Conservation (phyloP, 2,888 invertebrate species). For the Andrena hattorfiana region DNA sequence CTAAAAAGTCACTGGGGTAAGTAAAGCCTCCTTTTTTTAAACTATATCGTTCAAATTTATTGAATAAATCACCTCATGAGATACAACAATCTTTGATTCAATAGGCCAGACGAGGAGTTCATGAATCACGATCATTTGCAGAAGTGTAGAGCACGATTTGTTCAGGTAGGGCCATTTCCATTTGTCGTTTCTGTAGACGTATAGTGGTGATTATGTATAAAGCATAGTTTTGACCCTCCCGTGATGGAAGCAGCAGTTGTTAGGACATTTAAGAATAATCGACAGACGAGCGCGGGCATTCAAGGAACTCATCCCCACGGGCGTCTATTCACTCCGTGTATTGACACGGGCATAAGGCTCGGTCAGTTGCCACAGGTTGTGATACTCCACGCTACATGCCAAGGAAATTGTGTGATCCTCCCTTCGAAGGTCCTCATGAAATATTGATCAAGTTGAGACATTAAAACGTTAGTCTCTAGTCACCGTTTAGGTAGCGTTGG, state of each 20-base stretch:
- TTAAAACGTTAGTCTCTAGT: constrained; percentile 20
- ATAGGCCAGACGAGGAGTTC: fast-evolving
- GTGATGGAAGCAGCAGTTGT: neutral
- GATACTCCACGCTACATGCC: neutral
- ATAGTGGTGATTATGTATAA: neutral
- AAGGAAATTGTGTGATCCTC: neutral
- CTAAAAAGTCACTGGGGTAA: neutral
- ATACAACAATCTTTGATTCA: fast-evolving
- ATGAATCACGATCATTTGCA: neutral
- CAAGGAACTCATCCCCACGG: neutral
- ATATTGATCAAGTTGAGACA: neutral
- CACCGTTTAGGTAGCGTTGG: constrained; percentile 43
- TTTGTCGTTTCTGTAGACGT: neutral
- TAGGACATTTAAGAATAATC: neutral
- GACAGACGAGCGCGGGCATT: no score
- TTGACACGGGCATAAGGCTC: constrained; percentile 7
- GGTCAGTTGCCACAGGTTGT: neutral
- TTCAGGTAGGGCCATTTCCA: neutral
- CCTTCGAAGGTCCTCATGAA: no score
- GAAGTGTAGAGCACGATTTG: neutral
- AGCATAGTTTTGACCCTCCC: no score
- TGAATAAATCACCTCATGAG: fast-evolving
- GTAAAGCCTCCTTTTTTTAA: neutral
- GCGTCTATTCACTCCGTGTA: constrained; percentile 23
- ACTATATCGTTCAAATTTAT: neutral